phyloP scores from a whole-genome alignment of 2,113 vertebrate genomes.

The Alethe castanea region DNA sequence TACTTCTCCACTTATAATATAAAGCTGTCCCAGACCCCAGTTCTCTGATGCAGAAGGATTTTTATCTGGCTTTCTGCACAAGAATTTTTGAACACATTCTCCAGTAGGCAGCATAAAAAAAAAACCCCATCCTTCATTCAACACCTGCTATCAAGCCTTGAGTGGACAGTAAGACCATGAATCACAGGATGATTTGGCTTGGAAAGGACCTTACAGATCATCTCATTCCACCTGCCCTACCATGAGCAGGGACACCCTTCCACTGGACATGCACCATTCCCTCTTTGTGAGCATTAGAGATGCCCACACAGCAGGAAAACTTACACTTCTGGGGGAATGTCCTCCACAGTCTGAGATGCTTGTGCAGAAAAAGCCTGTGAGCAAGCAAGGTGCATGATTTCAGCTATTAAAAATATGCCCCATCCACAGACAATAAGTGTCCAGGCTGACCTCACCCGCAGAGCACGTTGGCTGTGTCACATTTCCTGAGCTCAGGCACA shows the following conservation, averaged over 20 bases:
- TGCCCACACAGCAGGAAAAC: neutral
- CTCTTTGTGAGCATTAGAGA: neutral
- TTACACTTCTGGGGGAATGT: neutral
- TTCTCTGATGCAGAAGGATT: neutral
- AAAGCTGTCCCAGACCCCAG: neutral
- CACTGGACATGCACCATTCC: neutral
- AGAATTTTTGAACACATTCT: neutral
- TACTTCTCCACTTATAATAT: neutral
- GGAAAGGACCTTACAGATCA: neutral
- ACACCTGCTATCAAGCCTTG: neutral
- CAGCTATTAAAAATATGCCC: conserved; percentile 15
- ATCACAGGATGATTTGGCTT: neutral
- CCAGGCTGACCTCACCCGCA: neutral
- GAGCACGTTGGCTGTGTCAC: neutral
- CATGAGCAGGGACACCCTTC: neutral
- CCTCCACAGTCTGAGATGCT: neutral
- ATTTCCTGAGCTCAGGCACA: neutral
- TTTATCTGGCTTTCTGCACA: neutral
- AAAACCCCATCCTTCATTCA: neutral
- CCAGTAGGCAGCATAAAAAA: neutral
- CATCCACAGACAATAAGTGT: neutral
- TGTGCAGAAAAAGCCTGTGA: neutral
- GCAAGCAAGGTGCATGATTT: neutral
- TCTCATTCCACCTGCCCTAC: neutral
- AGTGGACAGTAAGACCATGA: neutral